Conservation (phyloP, 2,888 invertebrate species). For the Willowsia nigromaculata region DNA sequence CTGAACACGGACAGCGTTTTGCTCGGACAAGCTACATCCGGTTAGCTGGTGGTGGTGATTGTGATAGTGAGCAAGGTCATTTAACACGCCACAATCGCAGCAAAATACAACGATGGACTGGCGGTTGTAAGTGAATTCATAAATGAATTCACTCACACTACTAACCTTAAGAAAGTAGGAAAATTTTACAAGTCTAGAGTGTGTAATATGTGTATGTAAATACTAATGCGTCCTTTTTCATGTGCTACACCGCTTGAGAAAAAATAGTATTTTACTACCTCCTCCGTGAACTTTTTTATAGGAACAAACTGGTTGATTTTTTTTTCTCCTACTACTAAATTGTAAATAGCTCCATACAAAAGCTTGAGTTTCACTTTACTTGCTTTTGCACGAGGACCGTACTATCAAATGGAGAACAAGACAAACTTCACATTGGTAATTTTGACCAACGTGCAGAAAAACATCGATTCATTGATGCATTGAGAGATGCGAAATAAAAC, state of each 20-base stretch:
- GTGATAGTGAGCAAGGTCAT: constrained; percentile 43
- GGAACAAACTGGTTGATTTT: constrained; percentile 40
- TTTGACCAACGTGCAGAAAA: not conserved
- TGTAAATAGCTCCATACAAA: too few species aligned
- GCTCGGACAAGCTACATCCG: constrained; percentile 43
- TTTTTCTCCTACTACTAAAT: not conserved
- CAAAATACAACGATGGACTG: not conserved
- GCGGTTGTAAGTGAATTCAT: constrained; percentile 5
- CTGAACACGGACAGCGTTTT: constrained; percentile 29
- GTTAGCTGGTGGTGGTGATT: not conserved
- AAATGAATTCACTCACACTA: not conserved
- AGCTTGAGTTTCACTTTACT: not conserved
- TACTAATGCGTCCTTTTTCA: not conserved
- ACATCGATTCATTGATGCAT: not conserved
- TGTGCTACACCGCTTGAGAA: not conserved
- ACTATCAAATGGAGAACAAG: constrained; percentile 17
- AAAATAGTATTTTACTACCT: not conserved
- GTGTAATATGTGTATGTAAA: constrained; percentile 36
- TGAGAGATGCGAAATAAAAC: constrained; percentile 25
- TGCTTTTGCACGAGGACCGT: not conserved
- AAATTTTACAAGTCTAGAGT: not conserved
- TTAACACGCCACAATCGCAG: constrained; percentile 7
- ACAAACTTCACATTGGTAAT: not conserved
- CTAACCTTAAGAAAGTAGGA: not conserved
- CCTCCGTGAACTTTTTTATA: constrained; percentile 29